Percentiles rank a stretch among this genome's conserved stretches.
phyloP scores from a whole-genome alignment of 2,888 invertebrate genomes.

The Osmoderma eremita region DNA sequence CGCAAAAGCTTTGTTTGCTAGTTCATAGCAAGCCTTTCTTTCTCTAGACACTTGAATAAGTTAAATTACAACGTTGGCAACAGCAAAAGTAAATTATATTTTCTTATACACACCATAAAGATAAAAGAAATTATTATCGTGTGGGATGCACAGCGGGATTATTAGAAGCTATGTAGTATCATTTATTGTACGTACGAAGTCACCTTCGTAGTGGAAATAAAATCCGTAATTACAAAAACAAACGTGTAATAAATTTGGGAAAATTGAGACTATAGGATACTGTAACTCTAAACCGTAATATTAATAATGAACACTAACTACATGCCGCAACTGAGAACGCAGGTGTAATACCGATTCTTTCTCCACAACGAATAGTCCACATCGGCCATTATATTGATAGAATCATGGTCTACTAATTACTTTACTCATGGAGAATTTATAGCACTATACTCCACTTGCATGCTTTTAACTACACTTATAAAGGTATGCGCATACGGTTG shows the following conservation, averaged over 20 bases:
- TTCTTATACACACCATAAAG: no score
- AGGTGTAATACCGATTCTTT: slow-evolving; percentile 9
- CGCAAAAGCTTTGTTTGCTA: slow-evolving; percentile 12
- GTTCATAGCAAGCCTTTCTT: background rate
- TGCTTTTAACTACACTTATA: slow-evolving; percentile 30
- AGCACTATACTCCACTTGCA: slow-evolving; percentile 24
- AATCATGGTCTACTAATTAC: slow-evolving; percentile 34
- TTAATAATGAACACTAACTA: slow-evolving; percentile 11
- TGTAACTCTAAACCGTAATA: slow-evolving; percentile 13
- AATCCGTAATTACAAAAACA: background rate
- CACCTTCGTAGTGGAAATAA: background rate
- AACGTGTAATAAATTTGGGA: background rate
- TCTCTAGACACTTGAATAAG: background rate
- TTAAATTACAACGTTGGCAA: no score
- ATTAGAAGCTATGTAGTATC: background rate
- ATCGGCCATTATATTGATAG: slow-evolving; percentile 25
- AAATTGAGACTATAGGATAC: slow-evolving; percentile 3
- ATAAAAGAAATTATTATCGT: no score
- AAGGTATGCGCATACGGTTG: slow-evolving; percentile 27
- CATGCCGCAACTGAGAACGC: background rate
- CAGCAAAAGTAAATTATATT: no score
- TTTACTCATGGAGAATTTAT: slow-evolving; percentile 24
- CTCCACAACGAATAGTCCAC: slow-evolving; percentile 8
- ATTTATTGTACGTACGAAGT: background rate
- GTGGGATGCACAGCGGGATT: background rate